phyloP scores from a whole-genome alignment of 2,113 vertebrate species.

The Chaenogobius annularis region DNA sequence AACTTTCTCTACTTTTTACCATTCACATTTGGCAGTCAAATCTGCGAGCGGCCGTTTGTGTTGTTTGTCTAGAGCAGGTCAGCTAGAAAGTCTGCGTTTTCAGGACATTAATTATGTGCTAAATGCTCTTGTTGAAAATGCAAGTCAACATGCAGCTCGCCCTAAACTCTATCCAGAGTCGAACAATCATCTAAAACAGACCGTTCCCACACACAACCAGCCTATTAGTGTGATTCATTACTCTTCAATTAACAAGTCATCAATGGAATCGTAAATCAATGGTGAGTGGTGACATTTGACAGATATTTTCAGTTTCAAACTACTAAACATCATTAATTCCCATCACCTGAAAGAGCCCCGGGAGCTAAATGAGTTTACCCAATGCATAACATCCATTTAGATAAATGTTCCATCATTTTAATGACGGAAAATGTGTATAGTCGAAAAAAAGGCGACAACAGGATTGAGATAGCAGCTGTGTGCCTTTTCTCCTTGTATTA shows the following conservation, averaged over 20 bases:
- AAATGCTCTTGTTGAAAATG: slow-evolving; percentile 61
- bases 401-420: slow-evolving; percentile 76
- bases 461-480: slow-evolving; percentile 60
- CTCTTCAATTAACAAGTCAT: slow-evolving; percentile 78
- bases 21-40: slow-evolving; percentile 87
- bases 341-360: slow-evolving; percentile 77
- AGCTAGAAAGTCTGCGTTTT: slow-evolving; percentile 58
- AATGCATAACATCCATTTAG: slow-evolving; percentile 77
- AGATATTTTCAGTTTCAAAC: slow-evolving; percentile 77
- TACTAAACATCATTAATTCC: slow-evolving; percentile 81
- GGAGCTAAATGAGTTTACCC: slow-evolving; percentile 80
- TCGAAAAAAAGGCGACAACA: slow-evolving; percentile 52
- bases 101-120: slow-evolving; percentile 61
- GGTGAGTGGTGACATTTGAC: slow-evolving; percentile 76
- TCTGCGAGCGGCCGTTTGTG: slow-evolving; percentile 63
- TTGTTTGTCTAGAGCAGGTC: slow-evolving; percentile 60
- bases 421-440: slow-evolving; percentile 64
- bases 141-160: slow-evolving; percentile 54
- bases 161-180: slow-evolving; percentile 52
- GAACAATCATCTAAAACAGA: slow-evolving; percentile 54
- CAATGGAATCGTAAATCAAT: slow-evolving; percentile 75
- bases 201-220: slow-evolving; percentile 59
- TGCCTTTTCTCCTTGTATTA: slow-evolving; percentile 61
- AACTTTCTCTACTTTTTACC: slow-evolving; percentile 45
- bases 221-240: slow-evolving; percentile 72